Conservation (phyloP, 2,888 invertebrate species). For the Argyresthia goedartella region DNA sequence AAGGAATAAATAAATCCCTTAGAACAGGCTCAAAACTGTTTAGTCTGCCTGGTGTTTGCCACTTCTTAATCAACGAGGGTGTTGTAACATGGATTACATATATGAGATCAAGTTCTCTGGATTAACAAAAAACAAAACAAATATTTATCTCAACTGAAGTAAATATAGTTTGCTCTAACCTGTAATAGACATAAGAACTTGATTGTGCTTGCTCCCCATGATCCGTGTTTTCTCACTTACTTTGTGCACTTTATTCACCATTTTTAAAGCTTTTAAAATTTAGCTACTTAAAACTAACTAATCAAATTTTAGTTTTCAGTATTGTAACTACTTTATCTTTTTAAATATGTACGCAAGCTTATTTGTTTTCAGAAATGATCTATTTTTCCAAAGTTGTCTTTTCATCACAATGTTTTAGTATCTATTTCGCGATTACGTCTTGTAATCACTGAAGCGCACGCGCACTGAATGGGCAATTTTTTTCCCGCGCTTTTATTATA, state of each 20-base stretch:
- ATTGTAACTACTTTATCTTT: too few relatives aligned
- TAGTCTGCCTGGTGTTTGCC: neutral
- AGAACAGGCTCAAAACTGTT: too few relatives aligned
- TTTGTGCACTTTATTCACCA: constrained; percentile 54
- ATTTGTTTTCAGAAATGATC: too few relatives aligned
- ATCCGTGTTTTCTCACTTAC: constrained; percentile 24
- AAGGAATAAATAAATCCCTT: too few relatives aligned
- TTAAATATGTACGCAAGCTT: too few relatives aligned
- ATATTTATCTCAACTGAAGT: neutral
- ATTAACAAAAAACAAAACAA: neutral
- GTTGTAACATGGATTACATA: neutral
- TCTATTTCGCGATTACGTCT: neutral
- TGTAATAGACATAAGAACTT: constrained; percentile 54
- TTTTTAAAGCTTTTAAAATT: constrained; percentile 19
- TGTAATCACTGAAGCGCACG: neutral
- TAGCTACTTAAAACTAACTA: too few relatives aligned
- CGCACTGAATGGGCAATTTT: too few relatives aligned
- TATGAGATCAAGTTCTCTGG: neutral
- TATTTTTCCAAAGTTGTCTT: too few relatives aligned
- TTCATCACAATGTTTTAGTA: too few relatives aligned
- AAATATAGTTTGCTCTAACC: constrained; percentile 29
- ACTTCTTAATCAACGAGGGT: neutral
- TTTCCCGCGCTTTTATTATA: too few relatives aligned
- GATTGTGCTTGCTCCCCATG: constrained; percentile 49
- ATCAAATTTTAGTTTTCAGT: too few relatives aligned